These are phyloP conservation scores for Scaptomyza tumidula DNA, from an alignment of 2,888 invertebrate species.

Conservation along the genomic window DNA sequence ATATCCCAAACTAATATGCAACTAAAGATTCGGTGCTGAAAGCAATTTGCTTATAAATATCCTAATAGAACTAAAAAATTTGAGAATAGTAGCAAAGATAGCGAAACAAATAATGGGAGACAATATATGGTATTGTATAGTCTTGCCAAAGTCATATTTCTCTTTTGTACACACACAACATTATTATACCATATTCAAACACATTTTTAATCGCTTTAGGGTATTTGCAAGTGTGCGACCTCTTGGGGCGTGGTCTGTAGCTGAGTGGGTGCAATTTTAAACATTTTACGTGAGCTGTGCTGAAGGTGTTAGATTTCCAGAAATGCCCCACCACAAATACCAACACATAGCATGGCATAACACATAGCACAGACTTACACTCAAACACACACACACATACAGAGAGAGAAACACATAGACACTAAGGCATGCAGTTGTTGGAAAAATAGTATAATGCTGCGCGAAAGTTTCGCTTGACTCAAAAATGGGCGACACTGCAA, in stretches of 20 bases:
- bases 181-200: not conserved
- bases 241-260: slow-evolving; percentile 20
- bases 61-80: too few relatives aligned
- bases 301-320: slow-evolving; percentile 52
- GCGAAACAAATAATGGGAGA: too few relatives aligned
- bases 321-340: slow-evolving; percentile 4
- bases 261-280: slow-evolving; percentile 6
- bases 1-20: too few relatives aligned
- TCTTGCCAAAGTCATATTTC: too few relatives aligned
- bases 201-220: slow-evolving; percentile 4
- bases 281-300: slow-evolving; percentile 21
- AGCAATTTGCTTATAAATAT: too few relatives aligned
- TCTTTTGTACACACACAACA: not conserved
- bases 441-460: slow-evolving; percentile 45
- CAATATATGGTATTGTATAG: too few relatives aligned
- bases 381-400: not conserved
- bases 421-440: slow-evolving; percentile 16
- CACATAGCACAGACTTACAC: too few relatives aligned
- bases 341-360: not conserved
- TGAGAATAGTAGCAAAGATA: too few relatives aligned
- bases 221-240: slow-evolving; percentile 27
- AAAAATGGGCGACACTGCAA: slow-evolving; percentile 69
- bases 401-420: slow-evolving; percentile 20
- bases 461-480: slow-evolving; percentile 52
- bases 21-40: too few relatives aligned